phyloP scores from a whole-genome alignment of 2,797 vertebrate genomes.

The Hippopotamyrus pictus region DNA sequence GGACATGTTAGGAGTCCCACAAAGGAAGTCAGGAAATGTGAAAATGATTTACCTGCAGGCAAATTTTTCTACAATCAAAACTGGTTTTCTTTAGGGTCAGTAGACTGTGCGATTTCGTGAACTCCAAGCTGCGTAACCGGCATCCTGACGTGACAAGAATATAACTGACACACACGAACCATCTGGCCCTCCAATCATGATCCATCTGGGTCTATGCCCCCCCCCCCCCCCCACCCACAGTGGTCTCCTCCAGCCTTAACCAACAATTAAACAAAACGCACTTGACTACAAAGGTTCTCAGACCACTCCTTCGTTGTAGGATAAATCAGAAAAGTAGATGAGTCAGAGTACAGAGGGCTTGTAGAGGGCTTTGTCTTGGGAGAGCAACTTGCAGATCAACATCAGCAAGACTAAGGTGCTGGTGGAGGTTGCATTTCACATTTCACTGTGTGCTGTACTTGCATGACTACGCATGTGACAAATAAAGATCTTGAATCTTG shows the following conservation, averaged over 20 bases:
- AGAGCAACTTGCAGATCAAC: neutral
- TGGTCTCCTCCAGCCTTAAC: neutral
- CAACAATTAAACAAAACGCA: neutral
- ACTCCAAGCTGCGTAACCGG: neutral
- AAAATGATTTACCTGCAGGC: neutral
- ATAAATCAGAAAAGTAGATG: neutral
- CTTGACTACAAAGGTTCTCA: neutral
- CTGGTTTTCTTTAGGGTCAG: neutral
- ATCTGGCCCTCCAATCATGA: neutral
- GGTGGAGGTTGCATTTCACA: too few species aligned
- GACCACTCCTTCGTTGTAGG: neutral
- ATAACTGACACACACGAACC: neutral
- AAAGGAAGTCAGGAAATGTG: neutral
- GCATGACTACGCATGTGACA: too few species aligned
- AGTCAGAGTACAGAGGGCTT: neutral
- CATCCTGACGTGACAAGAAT: neutral
- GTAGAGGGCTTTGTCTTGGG: neutral
- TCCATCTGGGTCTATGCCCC: neutral
- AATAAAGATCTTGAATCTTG: too few species aligned
- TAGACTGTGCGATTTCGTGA: neutral
- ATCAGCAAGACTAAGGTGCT: neutral
- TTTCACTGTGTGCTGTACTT: too few species aligned
- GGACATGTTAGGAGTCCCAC: neutral
- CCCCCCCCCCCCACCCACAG: neutral
- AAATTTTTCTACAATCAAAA: neutral